phyloP scores from a whole-genome alignment of 1,140 invertebrate genomes.

The Scaptomyza hsui region DNA sequence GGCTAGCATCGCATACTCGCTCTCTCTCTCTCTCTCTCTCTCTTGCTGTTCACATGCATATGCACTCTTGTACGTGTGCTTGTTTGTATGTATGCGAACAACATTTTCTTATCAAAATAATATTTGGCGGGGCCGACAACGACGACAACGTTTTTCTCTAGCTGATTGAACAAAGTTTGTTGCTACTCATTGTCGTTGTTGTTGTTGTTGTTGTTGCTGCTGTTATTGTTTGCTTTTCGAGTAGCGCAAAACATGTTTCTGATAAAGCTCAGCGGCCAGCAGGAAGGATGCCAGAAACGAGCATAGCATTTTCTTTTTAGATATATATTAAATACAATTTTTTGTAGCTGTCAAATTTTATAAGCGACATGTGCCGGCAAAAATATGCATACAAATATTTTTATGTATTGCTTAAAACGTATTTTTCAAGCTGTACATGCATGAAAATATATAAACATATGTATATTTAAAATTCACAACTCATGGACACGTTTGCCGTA shows the following conservation, averaged over 20 bases:
- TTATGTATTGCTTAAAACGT: constrained; percentile 5
- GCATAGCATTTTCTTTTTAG: constrained; percentile 10
- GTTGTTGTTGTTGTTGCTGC: constrained; percentile 20
- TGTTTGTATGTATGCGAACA: constrained; percentile 21
- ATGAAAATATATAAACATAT: too few species aligned
- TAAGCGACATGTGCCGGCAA: constrained; percentile 16
- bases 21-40: not conserved
- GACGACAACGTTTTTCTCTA: constrained; percentile 53
- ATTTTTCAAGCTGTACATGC: not conserved
- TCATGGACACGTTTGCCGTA: too few species aligned
- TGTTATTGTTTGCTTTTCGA: constrained; percentile 31
- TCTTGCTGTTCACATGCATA: constrained; percentile 8
- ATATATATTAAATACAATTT: not conserved
- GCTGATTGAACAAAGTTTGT: constrained; percentile 79
- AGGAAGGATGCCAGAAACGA: constrained; percentile 14
- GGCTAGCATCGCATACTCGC: not conserved
- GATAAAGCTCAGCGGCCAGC: constrained; percentile 30
- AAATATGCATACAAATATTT: constrained; percentile 26
- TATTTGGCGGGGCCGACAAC: constrained; percentile 48
- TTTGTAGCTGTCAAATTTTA: constrained; percentile 18
- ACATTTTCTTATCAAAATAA: constrained; percentile 81
- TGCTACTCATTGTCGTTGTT: constrained; percentile 37
- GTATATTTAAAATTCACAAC: too few species aligned
- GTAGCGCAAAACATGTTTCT: constrained; percentile 38
- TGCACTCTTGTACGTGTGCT: not conserved